Evolutionary conservation across 1,140 invertebrate genomes (phyloP), one percentile per base, ranked within the genome.

Genomic region (Hyles euphorbiae): DNA sequence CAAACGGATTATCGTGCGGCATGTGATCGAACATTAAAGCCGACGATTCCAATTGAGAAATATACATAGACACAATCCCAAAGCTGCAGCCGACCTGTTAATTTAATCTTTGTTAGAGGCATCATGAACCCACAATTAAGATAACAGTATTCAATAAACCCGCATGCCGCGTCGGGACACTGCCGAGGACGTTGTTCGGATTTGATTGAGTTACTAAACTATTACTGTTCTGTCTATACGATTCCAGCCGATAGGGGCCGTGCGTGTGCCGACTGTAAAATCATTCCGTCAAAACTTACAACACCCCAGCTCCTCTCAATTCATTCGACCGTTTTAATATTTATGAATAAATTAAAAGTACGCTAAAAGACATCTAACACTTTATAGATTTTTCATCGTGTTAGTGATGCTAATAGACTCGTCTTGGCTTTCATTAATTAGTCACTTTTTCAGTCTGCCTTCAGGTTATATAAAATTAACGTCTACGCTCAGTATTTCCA

Each of bases 131-230:
- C 71, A 71, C 67, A 75, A 78, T 81, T 76, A 74, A 81, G 78
- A 84, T 84, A 81, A 75, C 75, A 73, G 70, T 80, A 81, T 84
- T 84, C 72, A 81, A 82, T 82, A 78, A 78, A 69, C 70, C 70
- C 68, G 72, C 66, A 72, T 68, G 58, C 54, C 72, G 67, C 64
- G 65, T 51, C 68, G 64, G 60, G 49, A 61, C 56, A 53, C 58
- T 52, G 55, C 56, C 56, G 49, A 61, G 63, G 66, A 61, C 67
- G 68, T 72, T 80, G 76, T 76, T 70, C 65, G 52, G 65, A 70
- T 76, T 77, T 78, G 72, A 80, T 81, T 78, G 67, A 76, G 68
- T 76, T 77, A 76, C 61, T 47, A 56, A 78, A 76, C 69, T 76
- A 66, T 63, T 65, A 68, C 49, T 51, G 48, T 62, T 62, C 56